Conservation (phyloP, 1,140 invertebrate genomes). For the Sitophilus oryzae region DNA sequence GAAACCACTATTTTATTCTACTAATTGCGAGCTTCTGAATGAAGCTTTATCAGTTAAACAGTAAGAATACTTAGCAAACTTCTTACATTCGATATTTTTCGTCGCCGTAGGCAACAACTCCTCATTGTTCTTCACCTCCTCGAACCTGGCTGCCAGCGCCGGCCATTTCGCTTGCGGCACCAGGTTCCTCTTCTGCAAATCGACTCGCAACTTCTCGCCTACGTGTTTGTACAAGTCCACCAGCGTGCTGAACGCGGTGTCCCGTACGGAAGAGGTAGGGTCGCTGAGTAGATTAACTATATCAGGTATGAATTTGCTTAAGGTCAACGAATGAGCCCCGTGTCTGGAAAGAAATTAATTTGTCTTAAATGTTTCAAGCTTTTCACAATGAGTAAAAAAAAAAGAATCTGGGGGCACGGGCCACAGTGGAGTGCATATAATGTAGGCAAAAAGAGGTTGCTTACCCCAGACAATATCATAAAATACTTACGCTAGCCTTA, state of each 20-base stretch:
- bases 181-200: conserved; percentile 74
- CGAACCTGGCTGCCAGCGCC: conserved; percentile 75
- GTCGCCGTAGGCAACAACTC: conserved; percentile 71
- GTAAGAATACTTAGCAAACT: too few relatives aligned
- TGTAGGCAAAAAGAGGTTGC: too few relatives aligned
- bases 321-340: conserved; percentile 71
- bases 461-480: too few relatives aligned
- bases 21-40: too few relatives aligned
- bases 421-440: too few relatives aligned
- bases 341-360: conserved; percentile 55
- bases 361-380: background rate
- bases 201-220: conserved; percentile 78
- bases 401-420: too few relatives aligned
- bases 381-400: too few relatives aligned
- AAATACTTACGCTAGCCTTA: too few relatives aligned
- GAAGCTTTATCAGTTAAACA: too few relatives aligned
- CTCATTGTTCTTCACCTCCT: conserved; percentile 75
- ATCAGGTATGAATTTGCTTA: conserved; percentile 75
- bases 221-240: conserved; percentile 91
- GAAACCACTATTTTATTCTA: too few relatives aligned
- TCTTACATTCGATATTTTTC: conserved; percentile 29
- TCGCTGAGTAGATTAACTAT: conserved; percentile 83
- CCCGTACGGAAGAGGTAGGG: conserved; percentile 79
- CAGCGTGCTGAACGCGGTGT: conserved; percentile 77
- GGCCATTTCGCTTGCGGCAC: conserved; percentile 77